Conservation (phyloP, 2,113 vertebrate species). For the Piaya cayana region DNA sequence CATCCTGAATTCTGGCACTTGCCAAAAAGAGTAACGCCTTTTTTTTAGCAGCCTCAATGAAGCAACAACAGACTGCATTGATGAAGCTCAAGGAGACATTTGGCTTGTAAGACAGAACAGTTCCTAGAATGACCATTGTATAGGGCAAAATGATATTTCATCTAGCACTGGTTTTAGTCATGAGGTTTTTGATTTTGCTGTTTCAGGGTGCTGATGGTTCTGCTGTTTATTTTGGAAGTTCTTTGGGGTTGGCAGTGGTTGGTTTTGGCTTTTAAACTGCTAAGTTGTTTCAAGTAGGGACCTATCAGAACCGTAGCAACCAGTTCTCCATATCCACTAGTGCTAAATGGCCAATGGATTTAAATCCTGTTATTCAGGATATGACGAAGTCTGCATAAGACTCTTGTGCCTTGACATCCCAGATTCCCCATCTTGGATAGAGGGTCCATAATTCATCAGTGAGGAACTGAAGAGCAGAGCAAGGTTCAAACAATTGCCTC, state of each 20-base stretch:
- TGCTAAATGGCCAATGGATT: background rate
- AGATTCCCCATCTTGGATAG: background rate
- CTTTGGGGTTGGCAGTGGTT: background rate
- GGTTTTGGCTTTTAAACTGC: background rate
- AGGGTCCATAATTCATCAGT: background rate
- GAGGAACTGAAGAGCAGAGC: background rate
- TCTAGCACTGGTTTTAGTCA: background rate
- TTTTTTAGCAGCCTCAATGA: background rate
- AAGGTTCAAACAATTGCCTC: background rate
- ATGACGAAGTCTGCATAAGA: background rate
- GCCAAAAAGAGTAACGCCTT: background rate
- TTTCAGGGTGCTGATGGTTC: background rate
- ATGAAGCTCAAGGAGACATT: background rate
- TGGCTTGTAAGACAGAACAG: background rate
- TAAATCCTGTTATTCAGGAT: background rate
- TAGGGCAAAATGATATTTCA: fast-evolving
- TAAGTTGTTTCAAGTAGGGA: background rate
- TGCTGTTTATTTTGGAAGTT: no score
- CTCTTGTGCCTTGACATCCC: background rate
- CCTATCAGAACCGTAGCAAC: background rate
- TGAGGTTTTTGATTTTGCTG: background rate
- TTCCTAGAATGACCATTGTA: background rate
- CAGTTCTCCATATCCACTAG: background rate
- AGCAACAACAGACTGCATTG: background rate
- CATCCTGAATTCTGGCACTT: background rate